phyloP scores from a whole-genome alignment of 2,113 vertebrate genomes.

The Corydoras maculifer region DNA sequence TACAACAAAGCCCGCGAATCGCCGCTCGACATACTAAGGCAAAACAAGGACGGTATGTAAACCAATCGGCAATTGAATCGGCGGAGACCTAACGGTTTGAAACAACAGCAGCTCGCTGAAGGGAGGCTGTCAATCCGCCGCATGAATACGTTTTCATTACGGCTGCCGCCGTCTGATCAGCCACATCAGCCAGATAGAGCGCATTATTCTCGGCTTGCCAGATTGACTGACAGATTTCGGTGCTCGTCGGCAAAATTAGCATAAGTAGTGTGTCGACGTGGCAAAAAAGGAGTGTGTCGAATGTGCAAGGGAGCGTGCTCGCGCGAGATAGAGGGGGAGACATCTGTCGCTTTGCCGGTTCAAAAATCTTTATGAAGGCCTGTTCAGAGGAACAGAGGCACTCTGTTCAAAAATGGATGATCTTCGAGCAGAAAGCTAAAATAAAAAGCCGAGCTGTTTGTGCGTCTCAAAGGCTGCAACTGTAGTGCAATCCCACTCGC shows the following conservation, averaged over 20 bases:
- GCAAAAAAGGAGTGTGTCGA: not conserved
- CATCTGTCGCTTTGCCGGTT: slow-evolving; percentile 20
- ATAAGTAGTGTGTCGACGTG: slow-evolving; percentile 14
- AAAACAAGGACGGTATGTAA: too few species aligned
- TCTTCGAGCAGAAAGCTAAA: too few species aligned
- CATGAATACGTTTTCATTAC: slow-evolving; percentile 47
- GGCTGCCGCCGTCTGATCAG: slow-evolving; percentile 40
- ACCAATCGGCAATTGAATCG: too few species aligned
- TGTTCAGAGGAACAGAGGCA: slow-evolving; percentile 17
- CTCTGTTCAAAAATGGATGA: slow-evolving; percentile 10
- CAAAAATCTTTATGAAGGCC: slow-evolving; percentile 11
- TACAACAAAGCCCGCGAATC: too few species aligned
- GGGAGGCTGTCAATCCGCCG: slow-evolving; percentile 41
- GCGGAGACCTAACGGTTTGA: too few species aligned
- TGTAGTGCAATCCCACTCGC: slow-evolving; percentile 10
- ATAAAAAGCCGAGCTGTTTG: not conserved
- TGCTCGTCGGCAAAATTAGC: slow-evolving; percentile 31
- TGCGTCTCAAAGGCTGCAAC: not conserved
- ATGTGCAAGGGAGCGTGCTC: not conserved
- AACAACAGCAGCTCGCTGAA: slow-evolving; percentile 39
- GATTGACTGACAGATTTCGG: slow-evolving; percentile 42
- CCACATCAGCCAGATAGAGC: slow-evolving; percentile 5
- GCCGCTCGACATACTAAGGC: too few species aligned
- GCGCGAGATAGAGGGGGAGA: not conserved
- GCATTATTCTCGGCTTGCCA: slow-evolving; percentile 22